phyloP scores from a whole-genome alignment of 2,113 vertebrate species.

The Garra rufa region DNA sequence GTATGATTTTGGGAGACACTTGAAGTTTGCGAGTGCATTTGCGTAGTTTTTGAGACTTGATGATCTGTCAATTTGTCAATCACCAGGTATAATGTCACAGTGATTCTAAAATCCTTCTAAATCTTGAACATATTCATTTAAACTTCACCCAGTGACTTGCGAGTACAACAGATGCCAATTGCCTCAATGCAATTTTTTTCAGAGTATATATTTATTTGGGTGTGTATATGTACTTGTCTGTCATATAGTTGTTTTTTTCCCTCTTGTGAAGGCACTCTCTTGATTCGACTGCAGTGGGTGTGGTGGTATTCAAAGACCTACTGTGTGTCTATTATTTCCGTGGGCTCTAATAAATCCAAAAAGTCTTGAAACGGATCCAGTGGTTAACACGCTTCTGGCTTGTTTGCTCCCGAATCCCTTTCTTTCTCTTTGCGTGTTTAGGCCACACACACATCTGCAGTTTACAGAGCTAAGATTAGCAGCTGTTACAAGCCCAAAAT shows the following conservation, averaged over 20 bases:
- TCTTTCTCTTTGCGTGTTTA: conserved; percentile 32
- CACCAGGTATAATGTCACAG: background rate
- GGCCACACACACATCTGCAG: conserved; percentile 53
- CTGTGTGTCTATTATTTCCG: conserved; percentile 35
- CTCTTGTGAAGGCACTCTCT: conserved; percentile 4
- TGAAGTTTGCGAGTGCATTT: conserved; percentile 32
- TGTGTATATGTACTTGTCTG: conserved; percentile 35
- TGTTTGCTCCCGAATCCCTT: conserved; percentile 8
- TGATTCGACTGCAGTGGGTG: conserved; percentile 30
- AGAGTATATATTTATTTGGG: background rate
- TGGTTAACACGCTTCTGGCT: conserved; percentile 14
- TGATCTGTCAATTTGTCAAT: conserved; percentile 23
- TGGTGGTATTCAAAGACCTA: conserved; percentile 30
- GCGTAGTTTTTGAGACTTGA: conserved; percentile 47
- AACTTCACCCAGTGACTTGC: background rate
- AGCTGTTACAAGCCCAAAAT: conserved; percentile 53
- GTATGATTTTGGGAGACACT: conserved; percentile 28
- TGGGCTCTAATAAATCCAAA: conserved; percentile 40
- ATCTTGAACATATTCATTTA: background rate
- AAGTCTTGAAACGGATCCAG: conserved; percentile 28
- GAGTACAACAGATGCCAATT: conserved; percentile 2
- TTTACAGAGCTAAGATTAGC: conserved; percentile 47
- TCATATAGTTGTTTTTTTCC: background rate
- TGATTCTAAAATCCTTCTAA: no score
- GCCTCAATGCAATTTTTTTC: background rate